Evolutionary conservation across 2,888 invertebrate genomes (phyloP), one percentile per base, ranked within the genome.

Genomic region (Agrotis ipsilon): DNA sequence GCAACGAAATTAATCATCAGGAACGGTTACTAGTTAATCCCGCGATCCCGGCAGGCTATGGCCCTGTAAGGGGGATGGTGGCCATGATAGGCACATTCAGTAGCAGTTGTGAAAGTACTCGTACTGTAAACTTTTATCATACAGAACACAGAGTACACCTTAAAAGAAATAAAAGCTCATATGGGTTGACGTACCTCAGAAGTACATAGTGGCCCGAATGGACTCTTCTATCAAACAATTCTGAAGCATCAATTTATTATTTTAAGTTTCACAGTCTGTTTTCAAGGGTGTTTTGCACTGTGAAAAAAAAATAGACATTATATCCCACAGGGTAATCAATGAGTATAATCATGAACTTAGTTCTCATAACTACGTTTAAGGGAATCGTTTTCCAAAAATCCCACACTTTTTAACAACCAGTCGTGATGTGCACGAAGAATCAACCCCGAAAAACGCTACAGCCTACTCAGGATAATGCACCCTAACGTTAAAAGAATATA

Each of bases 381-480:
- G 21, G 32, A 16, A 59, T 51, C 27, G 39, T 45, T 43, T 43
- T n/a, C n/a, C n/a, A 16, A 52, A 73, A 80, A 73, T 75, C 79
- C 64, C 77, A 81, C 76, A 75, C 48, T 49, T 70, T 75, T 63
- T 54, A 68, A 61, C 49, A 64, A 57, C 63, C 24, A 77, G 24
- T 75, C 84, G 85, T 84, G 84, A 84, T 68, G 59, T 75, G 78
- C 63, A 83, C 78, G 73, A 61, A 78, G 69, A 76, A 80, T 82
- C 82, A 78, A 72, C 78, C 75, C 84, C 66, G 14, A 58, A 70
- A 59, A 45, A 19, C 48, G 51, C 43, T 43, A 59, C 51, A 7
- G 1, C 19, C 27, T 27, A 0, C 58, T 68, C 46, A 59, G 32
- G 39, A 83, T 68, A 78, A 51, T 66, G n/a, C 48, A 75, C 63